phyloP scores from a whole-genome alignment of 2,113 vertebrate genomes.

The Leuciscus idus region DNA sequence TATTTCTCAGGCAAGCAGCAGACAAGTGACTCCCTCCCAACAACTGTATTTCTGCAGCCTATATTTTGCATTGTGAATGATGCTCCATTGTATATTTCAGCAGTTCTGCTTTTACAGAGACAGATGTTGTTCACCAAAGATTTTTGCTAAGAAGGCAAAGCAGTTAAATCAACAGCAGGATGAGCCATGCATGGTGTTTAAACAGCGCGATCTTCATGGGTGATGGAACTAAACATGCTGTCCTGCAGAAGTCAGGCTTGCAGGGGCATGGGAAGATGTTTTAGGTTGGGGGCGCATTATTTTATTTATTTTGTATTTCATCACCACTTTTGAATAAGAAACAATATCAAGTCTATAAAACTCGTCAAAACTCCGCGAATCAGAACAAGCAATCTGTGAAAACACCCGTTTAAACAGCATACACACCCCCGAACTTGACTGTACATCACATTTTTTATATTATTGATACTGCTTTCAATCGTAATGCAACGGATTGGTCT shows the following conservation, averaged over 20 bases:
- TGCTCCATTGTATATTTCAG: slow-evolving; percentile 39
- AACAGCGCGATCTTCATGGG: background rate
- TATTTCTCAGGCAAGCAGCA: background rate
- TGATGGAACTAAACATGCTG: background rate
- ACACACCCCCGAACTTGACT: too few relatives aligned
- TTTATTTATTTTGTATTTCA: too few relatives aligned
- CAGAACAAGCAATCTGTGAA: too few relatives aligned
- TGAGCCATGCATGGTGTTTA: background rate
- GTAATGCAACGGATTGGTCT: too few relatives aligned
- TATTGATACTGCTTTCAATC: too few relatives aligned
- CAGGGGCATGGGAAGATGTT: too few relatives aligned
- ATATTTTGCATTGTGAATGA: slow-evolving; percentile 43
- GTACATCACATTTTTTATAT: too few relatives aligned
- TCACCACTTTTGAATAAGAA: too few relatives aligned
- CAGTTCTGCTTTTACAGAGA: background rate
- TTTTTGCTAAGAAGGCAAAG: background rate
- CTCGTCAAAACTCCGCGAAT: too few relatives aligned
- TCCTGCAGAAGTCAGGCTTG: background rate
- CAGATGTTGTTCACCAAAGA: slow-evolving; percentile 21
- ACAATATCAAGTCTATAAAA: too few relatives aligned
- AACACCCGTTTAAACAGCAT: too few relatives aligned
- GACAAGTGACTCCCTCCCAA: background rate
- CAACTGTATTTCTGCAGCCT: slow-evolving; percentile 17
- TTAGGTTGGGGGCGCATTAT: too few relatives aligned
- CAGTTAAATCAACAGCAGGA: slow-evolving; percentile 20